A percentile compares a stretch with the other conserved stretches of the same genome.
phyloP scores from a whole-genome alignment of 2,797 vertebrate genomes.

The Psittacula derbiana region DNA sequence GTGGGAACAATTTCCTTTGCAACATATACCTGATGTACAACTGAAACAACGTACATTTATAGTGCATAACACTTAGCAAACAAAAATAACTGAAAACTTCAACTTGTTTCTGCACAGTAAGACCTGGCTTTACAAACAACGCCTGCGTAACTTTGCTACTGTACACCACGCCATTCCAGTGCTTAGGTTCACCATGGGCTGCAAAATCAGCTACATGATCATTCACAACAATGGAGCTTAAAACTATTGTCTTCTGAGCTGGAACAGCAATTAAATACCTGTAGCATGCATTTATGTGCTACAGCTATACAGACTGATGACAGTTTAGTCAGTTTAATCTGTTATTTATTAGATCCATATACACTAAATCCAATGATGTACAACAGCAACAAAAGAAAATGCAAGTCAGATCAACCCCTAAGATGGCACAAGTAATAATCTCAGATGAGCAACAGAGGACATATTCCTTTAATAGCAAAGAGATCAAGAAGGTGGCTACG shows the following conservation, averaged over 20 bases:
- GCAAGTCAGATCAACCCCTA: neutral
- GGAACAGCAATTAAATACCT: neutral
- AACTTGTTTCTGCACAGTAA: neutral
- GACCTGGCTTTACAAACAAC: neutral
- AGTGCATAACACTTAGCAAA: neutral
- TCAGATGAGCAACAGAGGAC: neutral
- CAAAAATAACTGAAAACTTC: neutral
- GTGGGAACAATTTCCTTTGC: neutral
- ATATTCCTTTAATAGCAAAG: neutral
- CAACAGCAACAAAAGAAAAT: neutral
- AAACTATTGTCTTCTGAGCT: neutral
- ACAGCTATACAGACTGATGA: neutral
- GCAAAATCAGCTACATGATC: neutral
- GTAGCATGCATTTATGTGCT: neutral
- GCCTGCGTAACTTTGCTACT: neutral
- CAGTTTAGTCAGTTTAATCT: neutral
- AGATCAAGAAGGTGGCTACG: neutral
- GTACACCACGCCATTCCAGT: neutral
- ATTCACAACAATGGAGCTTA: neutral
- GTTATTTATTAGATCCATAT: neutral
- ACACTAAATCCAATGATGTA: neutral
- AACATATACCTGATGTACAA: neutral
- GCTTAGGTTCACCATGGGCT: neutral
- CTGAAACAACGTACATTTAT: fast-evolving
- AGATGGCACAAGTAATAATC: neutral